phyloP scores from a whole-genome alignment of 2,113 vertebrate species.

The Solenodon paradoxus region DNA sequence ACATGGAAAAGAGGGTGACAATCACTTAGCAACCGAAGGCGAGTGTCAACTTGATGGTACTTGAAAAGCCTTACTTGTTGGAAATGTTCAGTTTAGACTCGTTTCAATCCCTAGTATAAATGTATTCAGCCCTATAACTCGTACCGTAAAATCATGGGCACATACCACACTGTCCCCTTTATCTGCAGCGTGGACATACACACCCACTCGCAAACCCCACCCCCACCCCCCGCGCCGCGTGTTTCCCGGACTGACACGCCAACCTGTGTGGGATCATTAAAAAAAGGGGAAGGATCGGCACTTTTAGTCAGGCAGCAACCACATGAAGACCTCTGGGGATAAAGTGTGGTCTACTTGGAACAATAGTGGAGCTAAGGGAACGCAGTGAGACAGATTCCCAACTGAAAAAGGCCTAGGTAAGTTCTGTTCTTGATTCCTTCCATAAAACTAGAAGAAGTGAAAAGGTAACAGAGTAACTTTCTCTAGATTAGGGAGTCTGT shows the following conservation, averaged over 20 bases:
- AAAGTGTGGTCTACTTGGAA: too few species aligned
- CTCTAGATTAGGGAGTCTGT: slow-evolving; percentile 60
- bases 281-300: not conserved
- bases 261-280: not conserved
- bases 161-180: not conserved
- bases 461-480: slow-evolving; percentile 53
- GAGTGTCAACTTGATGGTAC: not conserved
- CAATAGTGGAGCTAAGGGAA: too few species aligned
- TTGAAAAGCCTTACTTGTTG: not conserved
- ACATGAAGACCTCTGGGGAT: not conserved
- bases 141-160: slow-evolving; percentile 57
- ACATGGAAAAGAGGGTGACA: not conserved
- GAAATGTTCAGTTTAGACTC: not conserved
- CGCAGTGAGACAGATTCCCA: not conserved
- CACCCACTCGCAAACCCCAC: not conserved
- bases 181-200: not conserved
- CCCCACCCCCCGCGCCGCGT: not conserved
- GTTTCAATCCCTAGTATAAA: slow-evolving; percentile 24
- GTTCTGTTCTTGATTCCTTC: not conserved
- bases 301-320: not conserved
- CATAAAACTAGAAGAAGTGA: slow-evolving; percentile 46
- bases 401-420: not conserved
- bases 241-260: not conserved
- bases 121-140: slow-evolving; percentile 25
- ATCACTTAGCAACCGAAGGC: not conserved